Conservation (phyloP, 2,113 vertebrate species). For the Proterorhinus semilunaris region DNA sequence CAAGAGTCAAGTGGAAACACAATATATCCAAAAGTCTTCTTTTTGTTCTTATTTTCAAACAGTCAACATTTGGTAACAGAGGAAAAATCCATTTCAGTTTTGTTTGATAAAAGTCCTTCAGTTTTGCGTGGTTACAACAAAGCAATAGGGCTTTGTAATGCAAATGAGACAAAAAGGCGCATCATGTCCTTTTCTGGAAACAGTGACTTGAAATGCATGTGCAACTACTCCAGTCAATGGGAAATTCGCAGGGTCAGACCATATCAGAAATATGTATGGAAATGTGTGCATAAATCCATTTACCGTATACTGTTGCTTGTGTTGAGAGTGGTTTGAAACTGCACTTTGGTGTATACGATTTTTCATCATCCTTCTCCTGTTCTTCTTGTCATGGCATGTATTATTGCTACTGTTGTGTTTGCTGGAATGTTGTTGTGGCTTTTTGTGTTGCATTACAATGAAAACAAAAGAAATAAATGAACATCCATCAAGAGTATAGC, state of each 20-base stretch:
- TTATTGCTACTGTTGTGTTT: no score
- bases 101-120: slow-evolving; percentile 12
- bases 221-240: slow-evolving; percentile 12
- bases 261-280: not conserved
- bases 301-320: no score
- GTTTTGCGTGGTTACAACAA: slow-evolving; percentile 38
- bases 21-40: not conserved
- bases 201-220: slow-evolving; percentile 42
- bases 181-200: slow-evolving; percentile 44
- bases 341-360: no score
- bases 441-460: no score
- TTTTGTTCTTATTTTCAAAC: slow-evolving; percentile 14
- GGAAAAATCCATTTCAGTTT: slow-evolving; percentile 28
- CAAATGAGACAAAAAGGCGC: slow-evolving; percentile 29
- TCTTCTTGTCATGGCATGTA: no score
- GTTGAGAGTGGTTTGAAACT: no score
- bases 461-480: no score
- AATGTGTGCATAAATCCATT: no score
- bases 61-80: slow-evolving; percentile 16
- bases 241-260: not conserved
- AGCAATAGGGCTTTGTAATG: slow-evolving; percentile 42
- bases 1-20: not conserved
- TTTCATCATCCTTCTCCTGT: no score
- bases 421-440: no score
- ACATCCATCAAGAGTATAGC: no score